Evolutionary conservation across 2,797 vertebrate species (phyloP), one percentile per base, ranked within the genome.

Genomic region (Anguilla megastoma): DNA sequence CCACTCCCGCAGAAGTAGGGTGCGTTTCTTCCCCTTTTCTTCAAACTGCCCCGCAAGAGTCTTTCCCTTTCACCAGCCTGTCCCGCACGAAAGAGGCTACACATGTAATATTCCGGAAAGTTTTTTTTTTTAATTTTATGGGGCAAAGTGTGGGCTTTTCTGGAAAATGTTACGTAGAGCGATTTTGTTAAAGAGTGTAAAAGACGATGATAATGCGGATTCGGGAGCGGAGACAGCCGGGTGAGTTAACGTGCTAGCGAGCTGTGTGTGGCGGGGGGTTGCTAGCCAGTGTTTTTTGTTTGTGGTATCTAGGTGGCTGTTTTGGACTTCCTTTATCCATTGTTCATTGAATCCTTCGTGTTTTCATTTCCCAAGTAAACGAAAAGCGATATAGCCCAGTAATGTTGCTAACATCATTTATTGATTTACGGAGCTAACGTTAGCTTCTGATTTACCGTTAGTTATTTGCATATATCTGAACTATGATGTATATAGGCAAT

Each of bases 181-280:
- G 45, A 88, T 45, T 89, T 41, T 48, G 71, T 84, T 91, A 5
- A 88, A 89, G 76, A 30, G 18, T 45, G 90, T 91, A 88, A 74
- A 83, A 52, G 89, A 93, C 3, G 90, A 96, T 94, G 96, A 91
- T 30, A 92, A 91, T 90, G 90, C 84, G 89, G 95, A 96, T 89
- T 94, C 94, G 0, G 95, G 94, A 90, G 94, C 94, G 30, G 95
- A 95, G 90, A 94, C 94, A 60, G 94, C 92, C 84, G 94, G 94
- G 96, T 96, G 91, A 95, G 96, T 95, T 30, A 74, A 33, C 76
- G 48, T 24, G 82, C 30, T 71, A 41, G 56, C 41, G 33, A 80
- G 30, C 9, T 63, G 80, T 85, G 86, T 36, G 89, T 56, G 54
- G 14, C 14, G 21, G 8, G 41, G 79, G 41, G 79, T 89, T 88